Evolutionary conservation across 2,113 vertebrate genomes (phyloP).

Genomic region (Scopus umbretta): DNA sequence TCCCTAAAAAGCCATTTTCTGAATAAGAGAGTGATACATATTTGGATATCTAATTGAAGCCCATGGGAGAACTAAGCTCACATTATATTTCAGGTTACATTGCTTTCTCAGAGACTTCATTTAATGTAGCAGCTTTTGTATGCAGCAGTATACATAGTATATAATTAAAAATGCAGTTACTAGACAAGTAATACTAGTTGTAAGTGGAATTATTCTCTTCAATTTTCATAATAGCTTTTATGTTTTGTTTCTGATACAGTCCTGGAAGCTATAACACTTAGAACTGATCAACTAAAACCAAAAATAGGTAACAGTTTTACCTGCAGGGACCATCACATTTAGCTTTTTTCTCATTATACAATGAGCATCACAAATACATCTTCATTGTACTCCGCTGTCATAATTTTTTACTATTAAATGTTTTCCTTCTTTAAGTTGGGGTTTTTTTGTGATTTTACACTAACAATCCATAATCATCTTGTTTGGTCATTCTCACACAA

Average conservation of each 20-base stretch:
- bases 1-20: background rate
- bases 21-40: background rate
- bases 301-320: conserved; percentile 15
- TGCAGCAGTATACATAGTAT: background rate
- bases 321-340: background rate
- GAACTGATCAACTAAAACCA: background rate
- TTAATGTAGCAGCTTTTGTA: background rate
- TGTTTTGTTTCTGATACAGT: conserved; percentile 7
- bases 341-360: background rate
- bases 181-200: background rate
- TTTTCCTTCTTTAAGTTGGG: background rate
- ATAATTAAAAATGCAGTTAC: background rate
- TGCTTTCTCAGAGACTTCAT: background rate
- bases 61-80: background rate
- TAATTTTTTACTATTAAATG: background rate
- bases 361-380: background rate
- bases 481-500: background rate
- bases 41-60: background rate
- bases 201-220: background rate
- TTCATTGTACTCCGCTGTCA: background rate
- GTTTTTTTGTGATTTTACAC: background rate
- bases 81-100: background rate
- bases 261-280: conserved; percentile 6
- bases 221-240: background rate
- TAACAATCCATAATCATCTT: background rate